Evolutionary conservation across 2,888 invertebrate genomes (phyloP).

Genomic region (Sceliomorpha sp.): DNA sequence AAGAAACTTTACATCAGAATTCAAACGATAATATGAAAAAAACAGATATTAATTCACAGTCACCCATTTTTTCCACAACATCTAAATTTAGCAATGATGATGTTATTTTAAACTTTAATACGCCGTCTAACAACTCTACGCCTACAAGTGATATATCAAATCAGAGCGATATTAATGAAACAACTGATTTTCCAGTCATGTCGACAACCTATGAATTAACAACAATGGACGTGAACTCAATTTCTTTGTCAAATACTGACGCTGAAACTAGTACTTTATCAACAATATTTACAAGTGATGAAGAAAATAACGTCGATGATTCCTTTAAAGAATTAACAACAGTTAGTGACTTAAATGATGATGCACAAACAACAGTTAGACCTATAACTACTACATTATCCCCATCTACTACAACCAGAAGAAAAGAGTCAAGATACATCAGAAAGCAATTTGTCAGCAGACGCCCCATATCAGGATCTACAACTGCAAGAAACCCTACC

Average conservation of each 20-base stretch:
- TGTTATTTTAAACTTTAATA: no score
- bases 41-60: no score
- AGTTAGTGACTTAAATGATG: slow-evolving; percentile 19
- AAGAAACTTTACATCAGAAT: slow-evolving; percentile 7
- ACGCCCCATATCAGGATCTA: slow-evolving; percentile 53
- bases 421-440: slow-evolving; percentile 54
- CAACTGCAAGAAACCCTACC: no score
- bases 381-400: slow-evolving; percentile 2
- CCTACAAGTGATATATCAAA: neutral
- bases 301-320: slow-evolving; percentile 25
- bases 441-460: slow-evolving; percentile 67
- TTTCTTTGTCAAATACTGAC: no score
- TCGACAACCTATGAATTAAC: slow-evolving; percentile 13
- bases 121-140: no score
- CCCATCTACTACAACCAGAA: slow-evolving; percentile 6
- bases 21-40: neutral
- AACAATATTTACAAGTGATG: slow-evolving; percentile 9
- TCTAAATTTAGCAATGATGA: no score
- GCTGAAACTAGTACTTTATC: slow-evolving; percentile 5
- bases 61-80: no score
- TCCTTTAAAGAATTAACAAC: slow-evolving; percentile 21
- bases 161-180: neutral
- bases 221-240: no score
- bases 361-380: slow-evolving; percentile 13
- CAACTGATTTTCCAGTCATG: slow-evolving; percentile 4